Base-by-base conservation (phyloP, 2,113 vertebrate genomes). In the Nibea coibor region DNA sequence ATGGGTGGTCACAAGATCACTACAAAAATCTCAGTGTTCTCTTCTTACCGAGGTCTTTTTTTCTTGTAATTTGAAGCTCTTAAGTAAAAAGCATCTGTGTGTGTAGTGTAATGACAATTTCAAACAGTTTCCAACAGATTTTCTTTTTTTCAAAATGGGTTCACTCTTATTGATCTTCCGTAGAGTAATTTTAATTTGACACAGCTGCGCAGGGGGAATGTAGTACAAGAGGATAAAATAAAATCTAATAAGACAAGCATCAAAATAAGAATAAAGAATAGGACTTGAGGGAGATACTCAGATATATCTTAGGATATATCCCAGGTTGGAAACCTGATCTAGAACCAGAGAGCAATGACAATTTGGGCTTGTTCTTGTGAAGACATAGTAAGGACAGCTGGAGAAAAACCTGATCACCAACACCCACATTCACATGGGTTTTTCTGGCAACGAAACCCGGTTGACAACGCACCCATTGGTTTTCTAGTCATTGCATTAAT, bases 401-500 rank as follows among this genome's bases (percentile, higher is more conserved):
- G 6, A 16, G 15, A 63, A 67, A 78, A 86, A 75, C 59, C 35
- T 71, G 78, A 84, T 71, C 51, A 26, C 50, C 84, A 63, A 84
- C 78, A 65, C 82, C 87, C 50, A 70, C 74, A 86, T 71, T 58
- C 20, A 58, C 45, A 28, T 3, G 16, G 72, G 84, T 87, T 90
- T 87, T 87, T 42, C 59, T 83, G 14, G 19, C 47, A 87, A 88
- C 83, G 87, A 71, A 69, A 69, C 66, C 42, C 17, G 14, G 75
- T 65, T 82, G 86, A 61, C 77, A 63, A 67, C 80, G 45, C 75
- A 84, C 0, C 15, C 12, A 50, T 26, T 10, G 0, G 17, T 14
- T 14, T 14, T 45, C 43, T 12, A 35, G 16, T 75, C 70, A 63
- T 14, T 14, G 53, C 26, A 59, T 65, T 57, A 64, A 59, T 69